Evolutionary conservation across 2,797 vertebrate genomes (phyloP).

Genomic region (Enteromius treurensis): DNA sequence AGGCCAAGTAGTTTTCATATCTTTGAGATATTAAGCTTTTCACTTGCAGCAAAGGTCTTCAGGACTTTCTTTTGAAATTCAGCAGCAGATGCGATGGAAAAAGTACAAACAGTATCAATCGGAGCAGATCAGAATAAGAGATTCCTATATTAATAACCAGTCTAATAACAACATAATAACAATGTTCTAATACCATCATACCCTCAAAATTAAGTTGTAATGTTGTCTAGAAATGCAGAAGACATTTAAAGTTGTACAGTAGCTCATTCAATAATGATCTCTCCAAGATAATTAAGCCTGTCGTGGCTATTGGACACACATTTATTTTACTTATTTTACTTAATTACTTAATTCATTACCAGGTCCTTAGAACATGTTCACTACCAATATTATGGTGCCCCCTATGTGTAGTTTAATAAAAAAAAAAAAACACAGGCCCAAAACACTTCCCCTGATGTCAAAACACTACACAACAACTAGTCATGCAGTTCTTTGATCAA

Average conservation of each 20-base stretch:
- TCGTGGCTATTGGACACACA: background rate
- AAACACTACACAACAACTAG: background rate
- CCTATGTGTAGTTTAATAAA: constrained; percentile 1
- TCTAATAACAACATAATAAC: no score
- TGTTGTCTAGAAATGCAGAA: background rate
- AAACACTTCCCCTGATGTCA: background rate
- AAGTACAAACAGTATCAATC: background rate
- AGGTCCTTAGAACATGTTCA: background rate
- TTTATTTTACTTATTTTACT: no score
- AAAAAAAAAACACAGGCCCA: background rate
- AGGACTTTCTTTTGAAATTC: background rate
- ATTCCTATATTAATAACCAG: background rate
- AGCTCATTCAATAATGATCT: background rate
- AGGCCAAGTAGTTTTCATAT: background rate
- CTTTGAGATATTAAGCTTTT: background rate
- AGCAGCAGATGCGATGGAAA: constrained; percentile 7
- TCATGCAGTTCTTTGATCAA: background rate
- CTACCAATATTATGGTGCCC: background rate
- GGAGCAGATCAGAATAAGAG: background rate
- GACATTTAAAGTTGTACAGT: background rate
- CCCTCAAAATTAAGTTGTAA: background rate
- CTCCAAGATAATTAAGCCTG: background rate
- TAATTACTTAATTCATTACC: no score
- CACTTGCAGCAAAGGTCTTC: background rate
- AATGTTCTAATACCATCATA: background rate